Evolutionary conservation across 2,113 vertebrate genomes (phyloP), one percentile per base, ranked within the genome.

Genomic region (Morone chrysops): DNA sequence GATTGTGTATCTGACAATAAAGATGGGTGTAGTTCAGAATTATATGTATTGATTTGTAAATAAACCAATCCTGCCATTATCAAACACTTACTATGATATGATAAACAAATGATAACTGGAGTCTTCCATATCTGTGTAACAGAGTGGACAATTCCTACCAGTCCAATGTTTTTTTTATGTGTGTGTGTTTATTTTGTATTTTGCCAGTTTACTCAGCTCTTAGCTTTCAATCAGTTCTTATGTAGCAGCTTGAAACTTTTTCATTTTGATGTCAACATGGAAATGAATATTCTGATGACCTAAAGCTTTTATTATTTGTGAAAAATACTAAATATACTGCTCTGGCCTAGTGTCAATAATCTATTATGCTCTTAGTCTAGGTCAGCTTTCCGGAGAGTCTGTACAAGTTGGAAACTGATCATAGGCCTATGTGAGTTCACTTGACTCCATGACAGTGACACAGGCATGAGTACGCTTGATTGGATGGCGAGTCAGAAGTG

Each of bases 401-500:
- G 40, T 41, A 8, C 36, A 53, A 36, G 54, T 74, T 75, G 17
- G 14, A 78, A 56, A 54, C 20, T 17, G 69, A 78, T 57, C 31
- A 10, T 25, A 57, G 74, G 47, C 13, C 62, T 40, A 4, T 56
- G 22, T 51, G n/a, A 68, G 14, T 47, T 60, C 16, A 11, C 22
- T 25, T 65, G 25, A 69, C 61, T 73, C 43, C 36, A 36, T 14
- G 77, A 53, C 67, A 51, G 22, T 45, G 72, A 62, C 25, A 36
- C 4, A 8, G 38, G 8, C 62, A 56, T 65, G 48, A 50, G 40
- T 41, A 0, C 54, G 31, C 70, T 48, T 0, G 6, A 43, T 41
- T 16, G 47, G 56, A 69, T 17, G 70, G 63, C 22, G 1, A 66
- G 51, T 74, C 72, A 70, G 65, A n/a, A 9, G 25, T 75, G 80